Percentiles rank a stretch among this genome's conserved stretches.
These are phyloP conservation scores for Archilochus colubris DNA, from an alignment of 2,113 vertebrate species.

Conservation along the genomic window DNA sequence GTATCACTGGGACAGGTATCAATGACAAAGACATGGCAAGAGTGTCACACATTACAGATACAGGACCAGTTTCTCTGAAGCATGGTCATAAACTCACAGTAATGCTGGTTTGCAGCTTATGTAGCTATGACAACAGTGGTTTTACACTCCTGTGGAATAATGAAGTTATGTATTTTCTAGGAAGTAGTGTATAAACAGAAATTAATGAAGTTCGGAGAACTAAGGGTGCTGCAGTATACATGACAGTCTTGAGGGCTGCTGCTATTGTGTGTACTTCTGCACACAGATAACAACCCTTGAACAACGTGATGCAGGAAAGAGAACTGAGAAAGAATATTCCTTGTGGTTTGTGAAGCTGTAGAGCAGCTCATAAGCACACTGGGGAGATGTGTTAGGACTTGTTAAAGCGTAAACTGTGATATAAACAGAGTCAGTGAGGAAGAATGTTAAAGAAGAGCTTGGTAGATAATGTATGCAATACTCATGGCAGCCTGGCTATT, in stretches of 20 bases:
- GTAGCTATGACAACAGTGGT: background rate
- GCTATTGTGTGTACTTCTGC: background rate
- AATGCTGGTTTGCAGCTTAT: background rate
- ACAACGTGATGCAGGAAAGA: rapidly evolving
- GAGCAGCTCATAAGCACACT: background rate
- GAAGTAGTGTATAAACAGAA: background rate
- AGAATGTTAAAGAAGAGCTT: background rate
- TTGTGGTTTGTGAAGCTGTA: background rate
- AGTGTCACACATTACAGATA: background rate
- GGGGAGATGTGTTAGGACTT: background rate
- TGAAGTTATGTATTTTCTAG: background rate
- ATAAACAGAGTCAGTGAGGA: background rate
- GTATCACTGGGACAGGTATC: background rate
- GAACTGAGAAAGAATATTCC: background rate
- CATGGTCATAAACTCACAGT: background rate
- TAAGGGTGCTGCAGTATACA: background rate
- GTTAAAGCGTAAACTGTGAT: background rate
- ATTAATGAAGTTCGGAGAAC: background rate
- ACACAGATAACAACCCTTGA: background rate
- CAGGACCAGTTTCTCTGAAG: background rate
- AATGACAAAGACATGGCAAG: background rate
- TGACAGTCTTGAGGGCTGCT: background rate
- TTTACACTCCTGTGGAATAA: background rate
- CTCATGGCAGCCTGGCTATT: background rate
- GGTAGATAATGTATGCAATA: background rate